Evolutionary conservation across 2,113 vertebrate genomes (phyloP).

Genomic region (Lipophrys pholis): DNA sequence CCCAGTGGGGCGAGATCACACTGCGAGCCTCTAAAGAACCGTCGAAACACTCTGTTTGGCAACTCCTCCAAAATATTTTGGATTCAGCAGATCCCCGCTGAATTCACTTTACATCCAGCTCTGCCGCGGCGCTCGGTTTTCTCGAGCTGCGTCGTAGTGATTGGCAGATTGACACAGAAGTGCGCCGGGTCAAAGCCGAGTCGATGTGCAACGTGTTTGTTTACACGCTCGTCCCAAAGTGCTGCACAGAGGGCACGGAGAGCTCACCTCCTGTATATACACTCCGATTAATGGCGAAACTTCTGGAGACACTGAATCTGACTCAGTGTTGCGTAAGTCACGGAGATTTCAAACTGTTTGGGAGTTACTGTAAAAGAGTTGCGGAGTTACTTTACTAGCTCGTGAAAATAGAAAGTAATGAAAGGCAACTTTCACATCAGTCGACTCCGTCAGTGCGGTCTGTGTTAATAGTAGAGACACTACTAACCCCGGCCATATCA

Average conservation of each 20-base stretch:
- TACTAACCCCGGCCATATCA: too few species aligned
- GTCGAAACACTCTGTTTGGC: constrained; percentile 22
- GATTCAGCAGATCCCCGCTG: constrained; percentile 49
- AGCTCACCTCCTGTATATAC: constrained; percentile 11
- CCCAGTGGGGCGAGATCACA: constrained; percentile 36
- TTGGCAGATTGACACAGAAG: constrained; percentile 4
- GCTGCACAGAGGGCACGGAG: not conserved
- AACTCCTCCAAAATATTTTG: constrained; percentile 58
- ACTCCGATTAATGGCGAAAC: not conserved
- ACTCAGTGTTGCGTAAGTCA: too few species aligned
- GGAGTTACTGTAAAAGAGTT: too few species aligned
- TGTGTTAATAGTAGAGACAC: too few species aligned
- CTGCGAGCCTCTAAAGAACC: constrained; percentile 40
- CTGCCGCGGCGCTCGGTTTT: constrained; percentile 20
- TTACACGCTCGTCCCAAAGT: constrained; percentile 5
- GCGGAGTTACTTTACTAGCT: too few species aligned
- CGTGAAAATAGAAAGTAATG: constrained; percentile 5
- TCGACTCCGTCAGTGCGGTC: too few species aligned
- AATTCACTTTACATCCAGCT: constrained; percentile 25
- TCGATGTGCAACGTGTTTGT: not conserved
- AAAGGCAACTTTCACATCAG: not conserved
- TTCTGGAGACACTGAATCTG: not conserved
- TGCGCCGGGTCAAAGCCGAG: constrained; percentile 1
- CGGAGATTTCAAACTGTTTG: too few species aligned
- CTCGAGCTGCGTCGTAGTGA: constrained; percentile 21